phyloP scores from a whole-genome alignment of 2,113 vertebrate genomes.

The Nycticorax nycticorax region DNA sequence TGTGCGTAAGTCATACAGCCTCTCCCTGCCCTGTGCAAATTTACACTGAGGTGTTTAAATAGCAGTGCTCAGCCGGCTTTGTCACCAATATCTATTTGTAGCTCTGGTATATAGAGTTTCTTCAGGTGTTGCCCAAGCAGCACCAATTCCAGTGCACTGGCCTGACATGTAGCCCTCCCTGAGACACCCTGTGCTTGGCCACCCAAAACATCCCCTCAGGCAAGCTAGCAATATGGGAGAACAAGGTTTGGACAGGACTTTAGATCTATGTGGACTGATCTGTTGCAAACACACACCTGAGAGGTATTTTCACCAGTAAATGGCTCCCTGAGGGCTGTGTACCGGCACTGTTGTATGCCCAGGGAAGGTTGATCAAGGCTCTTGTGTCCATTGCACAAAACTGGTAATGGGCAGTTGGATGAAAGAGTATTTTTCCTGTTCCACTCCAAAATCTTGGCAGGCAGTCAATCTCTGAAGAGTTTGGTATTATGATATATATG shows the following conservation, averaged over 20 bases:
- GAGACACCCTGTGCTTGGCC: not conserved
- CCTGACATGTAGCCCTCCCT: not conserved
- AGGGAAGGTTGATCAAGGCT: not conserved
- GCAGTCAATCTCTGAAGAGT: not conserved
- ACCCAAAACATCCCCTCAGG: not conserved
- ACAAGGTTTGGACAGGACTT: not conserved
- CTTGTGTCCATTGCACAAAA: not conserved
- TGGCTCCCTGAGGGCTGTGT: fast-evolving
- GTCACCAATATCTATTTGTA: not conserved
- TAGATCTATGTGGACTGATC: not conserved
- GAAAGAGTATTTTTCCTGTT: not conserved
- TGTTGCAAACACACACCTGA: not conserved
- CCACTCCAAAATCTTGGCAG: not conserved
- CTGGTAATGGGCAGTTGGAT: not conserved
- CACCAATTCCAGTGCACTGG: not conserved
- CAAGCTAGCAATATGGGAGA: not conserved
- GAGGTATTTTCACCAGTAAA: not conserved
- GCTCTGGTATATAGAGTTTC: not conserved
- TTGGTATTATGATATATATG: no score
- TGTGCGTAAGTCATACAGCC: not conserved
- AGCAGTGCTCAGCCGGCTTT: not conserved
- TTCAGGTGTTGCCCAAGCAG: not conserved
- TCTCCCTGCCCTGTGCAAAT: not conserved
- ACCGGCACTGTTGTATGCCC: not conserved
- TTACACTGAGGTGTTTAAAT: not conserved